Evolutionary conservation across 2,888 invertebrate species (phyloP).

Genomic region (Lumbricus terrestris): DNA sequence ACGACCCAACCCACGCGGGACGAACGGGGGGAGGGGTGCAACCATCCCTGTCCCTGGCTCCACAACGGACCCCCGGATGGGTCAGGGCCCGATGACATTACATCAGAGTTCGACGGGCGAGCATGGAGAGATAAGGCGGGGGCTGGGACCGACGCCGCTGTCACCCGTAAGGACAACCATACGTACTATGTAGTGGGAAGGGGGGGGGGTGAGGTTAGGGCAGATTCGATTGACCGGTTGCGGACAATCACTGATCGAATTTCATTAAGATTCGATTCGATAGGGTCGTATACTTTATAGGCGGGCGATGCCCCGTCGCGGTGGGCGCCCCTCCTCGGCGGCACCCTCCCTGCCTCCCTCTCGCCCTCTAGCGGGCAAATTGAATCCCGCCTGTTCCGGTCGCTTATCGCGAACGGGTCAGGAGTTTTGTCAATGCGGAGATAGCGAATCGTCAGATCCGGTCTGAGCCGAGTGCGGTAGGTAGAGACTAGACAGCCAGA

Average conservation of each 20-base stretch:
- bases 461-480: background rate
- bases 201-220: too few relatives aligned
- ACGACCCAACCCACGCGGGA: background rate
- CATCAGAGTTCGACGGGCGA: background rate
- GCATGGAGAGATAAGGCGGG: background rate
- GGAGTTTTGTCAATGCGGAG: background rate
- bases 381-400: background rate
- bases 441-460: background rate
- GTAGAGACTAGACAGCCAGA: background rate
- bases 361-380: background rate
- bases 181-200: too few relatives aligned
- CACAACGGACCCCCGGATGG: background rate
- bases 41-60: background rate
- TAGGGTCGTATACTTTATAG: background rate
- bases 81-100: background rate
- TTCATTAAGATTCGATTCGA: constrained; percentile 6
- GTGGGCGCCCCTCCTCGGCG: background rate
- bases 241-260: constrained; percentile 17
- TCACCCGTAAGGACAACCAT: background rate
- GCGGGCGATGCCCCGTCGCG: background rate
- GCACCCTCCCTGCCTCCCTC: background rate
- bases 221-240: background rate
- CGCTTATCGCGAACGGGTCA: constrained; percentile 12
- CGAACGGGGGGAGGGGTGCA: background rate
- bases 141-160: too few relatives aligned